phyloP scores from a whole-genome alignment of 2,113 vertebrate genomes.

The Mastomys coucha region DNA sequence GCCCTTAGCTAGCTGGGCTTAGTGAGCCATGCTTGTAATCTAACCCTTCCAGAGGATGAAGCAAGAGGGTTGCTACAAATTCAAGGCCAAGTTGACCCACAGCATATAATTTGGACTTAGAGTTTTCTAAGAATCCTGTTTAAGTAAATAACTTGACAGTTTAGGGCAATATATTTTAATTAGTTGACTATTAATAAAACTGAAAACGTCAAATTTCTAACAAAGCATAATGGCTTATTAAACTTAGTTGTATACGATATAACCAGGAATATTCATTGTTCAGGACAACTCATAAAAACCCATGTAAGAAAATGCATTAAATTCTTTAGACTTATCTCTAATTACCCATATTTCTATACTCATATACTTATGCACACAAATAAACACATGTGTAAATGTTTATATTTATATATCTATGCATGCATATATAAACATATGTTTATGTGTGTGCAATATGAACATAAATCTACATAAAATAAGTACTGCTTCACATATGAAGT shows the following conservation, averaged over 20 bases:
- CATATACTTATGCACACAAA: background rate
- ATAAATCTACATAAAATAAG: conserved; percentile 16
- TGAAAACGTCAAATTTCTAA: conserved; percentile 23
- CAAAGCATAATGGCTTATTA: background rate
- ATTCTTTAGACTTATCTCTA: conserved; percentile 4
- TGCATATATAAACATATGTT: background rate
- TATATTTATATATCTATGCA: background rate
- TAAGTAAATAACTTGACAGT: background rate
- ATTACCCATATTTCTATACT: background rate
- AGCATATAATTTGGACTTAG: background rate
- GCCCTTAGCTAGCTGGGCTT: background rate
- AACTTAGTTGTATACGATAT: background rate
- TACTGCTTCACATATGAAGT: conserved; percentile 9
- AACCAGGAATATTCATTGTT: background rate
- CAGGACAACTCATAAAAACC: background rate
- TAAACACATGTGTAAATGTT: background rate
- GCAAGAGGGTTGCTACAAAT: background rate
- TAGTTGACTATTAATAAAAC: background rate
- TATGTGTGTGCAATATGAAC: background rate
- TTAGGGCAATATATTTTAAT: conserved; percentile 11
- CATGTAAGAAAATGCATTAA: background rate
- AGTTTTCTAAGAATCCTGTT: background rate
- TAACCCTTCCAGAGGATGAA: background rate
- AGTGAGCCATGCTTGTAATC: background rate
- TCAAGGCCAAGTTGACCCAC: background rate